Base-by-base conservation (phyloP, 2,888 invertebrate species). In the Noctua janthe region DNA sequence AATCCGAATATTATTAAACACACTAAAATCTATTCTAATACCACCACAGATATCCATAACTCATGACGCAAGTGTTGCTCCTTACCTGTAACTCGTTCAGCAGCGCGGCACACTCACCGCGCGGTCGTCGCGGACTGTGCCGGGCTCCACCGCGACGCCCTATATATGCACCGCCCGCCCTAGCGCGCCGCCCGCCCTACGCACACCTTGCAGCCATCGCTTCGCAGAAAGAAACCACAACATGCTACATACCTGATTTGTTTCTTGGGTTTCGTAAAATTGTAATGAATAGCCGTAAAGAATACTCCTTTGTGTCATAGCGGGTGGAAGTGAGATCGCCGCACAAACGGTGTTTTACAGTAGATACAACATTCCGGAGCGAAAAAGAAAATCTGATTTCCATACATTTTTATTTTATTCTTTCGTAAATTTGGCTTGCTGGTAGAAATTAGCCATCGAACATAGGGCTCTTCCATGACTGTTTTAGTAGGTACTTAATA, bases 111-210 rank as follows among this genome's bases (percentile, higher is more conserved):
- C 54, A 15, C n/a, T 47, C 35, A 2, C 47, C 70, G 73, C 64
- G 70, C 84, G 73, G 47, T 11, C 20, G 56, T 59, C 74, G 85
- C 83, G 74, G 69, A 83, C 85, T 83, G 85, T 84, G 62, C 47
- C 49, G 54, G 67, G 29, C n/a, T 39, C 13, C 7, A 7, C 29
- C 56, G 67, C 54, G 66, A 62, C 85, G 81, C 66, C 71, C 85
- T 85, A 80, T 83, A 54, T 83, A 83, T 83, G 83, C 49, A 70
- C 64, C 71, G 67, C 70, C 83, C 84, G 73, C 79, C 73, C 49
- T 56, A 62, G 15, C 47, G 11, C n/a, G 15, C 54, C 56, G 71
- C 74, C 84, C 71, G 64, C 80, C 80, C 64, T 43, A 71, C 64
- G 66, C 5, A 47, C 29, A 39, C 59, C 20, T 35, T 35, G 78